These are phyloP conservation scores for Auanema sp. DNA, from an alignment of 2,888 invertebrate species.

Conservation along the genomic window DNA sequence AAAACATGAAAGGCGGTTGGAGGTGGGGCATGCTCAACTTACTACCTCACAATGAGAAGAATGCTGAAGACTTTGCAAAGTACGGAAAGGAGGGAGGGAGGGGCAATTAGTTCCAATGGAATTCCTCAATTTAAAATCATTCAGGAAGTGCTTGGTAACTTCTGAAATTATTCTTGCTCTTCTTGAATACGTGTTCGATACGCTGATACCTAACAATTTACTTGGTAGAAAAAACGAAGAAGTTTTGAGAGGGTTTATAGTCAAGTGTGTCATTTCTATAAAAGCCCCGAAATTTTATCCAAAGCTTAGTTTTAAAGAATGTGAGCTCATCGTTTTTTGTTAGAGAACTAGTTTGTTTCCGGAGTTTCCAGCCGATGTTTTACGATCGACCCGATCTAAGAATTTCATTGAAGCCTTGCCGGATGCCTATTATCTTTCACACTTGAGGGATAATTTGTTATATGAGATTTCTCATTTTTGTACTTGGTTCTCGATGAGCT, in stretches of 20 bases:
- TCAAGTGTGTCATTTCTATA: not conserved
- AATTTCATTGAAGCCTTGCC: not conserved
- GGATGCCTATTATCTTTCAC: not conserved
- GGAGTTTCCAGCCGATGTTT: no score
- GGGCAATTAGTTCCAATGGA: no score
- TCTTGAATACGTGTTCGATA: not conserved
- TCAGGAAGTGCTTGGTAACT: conserved; percentile 10
- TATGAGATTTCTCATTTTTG: not conserved
- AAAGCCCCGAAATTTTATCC: conserved; percentile 6
- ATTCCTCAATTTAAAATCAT: no score
- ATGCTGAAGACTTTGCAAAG: no score
- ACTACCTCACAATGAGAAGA: no score
- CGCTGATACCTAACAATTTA: conserved; percentile 3
- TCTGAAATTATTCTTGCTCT: no score
- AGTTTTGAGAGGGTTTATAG: not conserved
- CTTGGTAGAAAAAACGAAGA: conserved; percentile 7
- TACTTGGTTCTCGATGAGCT: not conserved
- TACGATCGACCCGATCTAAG: conserved; percentile 4
- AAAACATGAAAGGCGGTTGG: no score
- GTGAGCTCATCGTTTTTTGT: conserved; percentile 6
- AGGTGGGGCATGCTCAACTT: no score
- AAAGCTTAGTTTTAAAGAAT: conserved; percentile 7
- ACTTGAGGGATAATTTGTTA: not conserved
- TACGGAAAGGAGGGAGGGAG: no score
- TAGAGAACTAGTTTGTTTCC: no score